Evolutionary conservation across 2,888 invertebrate genomes (phyloP), one percentile per base, ranked within the genome.

Genomic region (Caradrina clavipalpis): DNA sequence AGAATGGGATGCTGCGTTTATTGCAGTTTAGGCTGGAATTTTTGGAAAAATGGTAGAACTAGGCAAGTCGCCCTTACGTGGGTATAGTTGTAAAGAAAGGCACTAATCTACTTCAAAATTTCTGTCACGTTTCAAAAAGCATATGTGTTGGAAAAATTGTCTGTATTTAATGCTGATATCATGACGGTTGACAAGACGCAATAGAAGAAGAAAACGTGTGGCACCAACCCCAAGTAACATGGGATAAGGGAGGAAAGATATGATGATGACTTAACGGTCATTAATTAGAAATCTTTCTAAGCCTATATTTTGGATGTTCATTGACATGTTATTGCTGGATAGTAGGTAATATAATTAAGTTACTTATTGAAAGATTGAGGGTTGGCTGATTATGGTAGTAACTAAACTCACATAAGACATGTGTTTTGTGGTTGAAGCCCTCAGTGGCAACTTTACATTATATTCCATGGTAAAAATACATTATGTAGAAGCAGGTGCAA

Each of bases 401-500:
- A 10, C 13, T 22, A 10, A 4, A 21, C 11, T 49, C 0, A 31
- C 17, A 17, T 7, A 22, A 17, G 19, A 11, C 42, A 63, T 70
- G 15, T 63, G 22, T 50, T 56, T 71, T 47, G 35, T 35, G 35
- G 49, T 15, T 42, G 31, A 66, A 35, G 55, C 66, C 49, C 15
- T 58, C 0, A 68, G 13, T 47, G 51, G 5, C 19, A 56, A 47
- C 51, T 15, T 47, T 31, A 8, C 11, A 69, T 42, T 49, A 56
- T 49, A 75, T 70, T 50, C 56, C 49, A 54, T 57, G 64, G 31
- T 15, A 49, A 69, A 26, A 50, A 57, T 65, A 49, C 42, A 57
- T 75, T 57, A 70, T 60, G 45, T 45, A 60, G 51, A 35, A 47
- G 58, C 72, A 76, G 76, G 66, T 76, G 75, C 39, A 45, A 45